A percentile compares a stretch with the other conserved stretches of the same genome.
Conservation (phyloP, 2,797 vertebrate genomes). For the Chlorospingus semifuscus region DNA sequence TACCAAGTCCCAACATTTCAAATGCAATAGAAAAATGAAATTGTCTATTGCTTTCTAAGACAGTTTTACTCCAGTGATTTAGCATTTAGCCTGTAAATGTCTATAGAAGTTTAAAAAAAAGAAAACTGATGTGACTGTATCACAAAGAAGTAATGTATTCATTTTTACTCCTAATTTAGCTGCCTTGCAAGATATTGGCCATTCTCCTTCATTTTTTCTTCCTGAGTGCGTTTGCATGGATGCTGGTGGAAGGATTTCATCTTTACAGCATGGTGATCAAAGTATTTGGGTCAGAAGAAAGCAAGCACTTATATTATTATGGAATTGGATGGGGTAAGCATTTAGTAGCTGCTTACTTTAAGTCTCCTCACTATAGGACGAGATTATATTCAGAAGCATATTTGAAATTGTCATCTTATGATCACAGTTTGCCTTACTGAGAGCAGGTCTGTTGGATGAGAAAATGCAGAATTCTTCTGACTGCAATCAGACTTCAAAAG, state of each 20-base stretch:
- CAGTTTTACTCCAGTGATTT: not conserved
- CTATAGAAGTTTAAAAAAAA: not conserved
- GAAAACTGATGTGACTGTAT: not conserved
- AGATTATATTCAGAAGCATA: not conserved
- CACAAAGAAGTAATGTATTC: not conserved
- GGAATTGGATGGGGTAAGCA: conserved; percentile 92
- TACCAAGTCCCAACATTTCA: not conserved
- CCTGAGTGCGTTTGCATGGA: conserved; percentile 94
- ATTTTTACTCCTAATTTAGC: conserved; percentile 64
- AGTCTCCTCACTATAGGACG: not conserved
- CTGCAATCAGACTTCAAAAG: not conserved
- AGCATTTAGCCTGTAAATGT: not conserved
- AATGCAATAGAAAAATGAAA: not conserved
- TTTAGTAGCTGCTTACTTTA: not conserved
- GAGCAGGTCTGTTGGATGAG: not conserved
- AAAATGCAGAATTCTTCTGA: not conserved
- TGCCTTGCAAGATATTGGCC: conserved; percentile 89
- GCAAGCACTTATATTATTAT: conserved; percentile 94
- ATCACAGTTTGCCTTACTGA: not conserved
- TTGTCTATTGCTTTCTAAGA: not conserved
- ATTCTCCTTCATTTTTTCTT: conserved; percentile 95
- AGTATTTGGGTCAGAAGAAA: conserved; percentile 94
- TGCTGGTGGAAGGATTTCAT: conserved; percentile 97
- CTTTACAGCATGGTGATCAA: conserved; percentile 98
- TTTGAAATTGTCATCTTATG: not conserved